Evolutionary conservation across 2,797 vertebrate species (phyloP).

Genomic region (Rhinichthys osculus): DNA sequence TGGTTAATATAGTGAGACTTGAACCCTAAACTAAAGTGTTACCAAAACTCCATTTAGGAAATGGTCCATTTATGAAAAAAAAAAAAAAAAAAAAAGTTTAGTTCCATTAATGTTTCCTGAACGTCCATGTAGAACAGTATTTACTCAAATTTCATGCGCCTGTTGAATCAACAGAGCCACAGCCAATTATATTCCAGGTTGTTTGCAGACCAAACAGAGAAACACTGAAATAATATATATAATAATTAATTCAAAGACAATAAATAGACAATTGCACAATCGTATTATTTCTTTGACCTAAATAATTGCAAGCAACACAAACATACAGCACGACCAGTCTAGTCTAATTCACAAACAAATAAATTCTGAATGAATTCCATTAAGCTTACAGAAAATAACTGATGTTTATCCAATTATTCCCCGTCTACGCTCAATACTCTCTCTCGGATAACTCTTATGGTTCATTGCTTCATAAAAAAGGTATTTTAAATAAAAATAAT

Average conservation of each 20-base stretch:
- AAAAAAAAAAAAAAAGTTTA: not conserved
- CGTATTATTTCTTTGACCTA: not conserved
- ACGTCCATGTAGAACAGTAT: not conserved
- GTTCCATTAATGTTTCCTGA: not conserved
- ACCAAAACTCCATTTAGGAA: not conserved
- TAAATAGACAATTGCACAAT: not conserved
- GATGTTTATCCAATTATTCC: not conserved
- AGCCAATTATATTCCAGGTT: not conserved
- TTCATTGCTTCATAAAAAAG: not conserved
- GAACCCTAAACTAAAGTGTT: too few species aligned
- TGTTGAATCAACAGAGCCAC: not conserved
- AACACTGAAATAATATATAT: not conserved
- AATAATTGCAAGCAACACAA: not conserved
- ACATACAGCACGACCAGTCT: not conserved
- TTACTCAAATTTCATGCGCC: not conserved
- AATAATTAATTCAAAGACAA: not conserved
- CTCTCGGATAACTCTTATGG: not conserved
- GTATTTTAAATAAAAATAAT: not conserved
- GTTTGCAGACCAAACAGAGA: not conserved
- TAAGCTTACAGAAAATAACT: not conserved
- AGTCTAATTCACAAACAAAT: not conserved
- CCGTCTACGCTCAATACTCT: not conserved
- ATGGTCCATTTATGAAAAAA: not conserved
- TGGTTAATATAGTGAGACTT: too few species aligned
- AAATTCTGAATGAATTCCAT: not conserved